Evolutionary conservation across 1,140 invertebrate species (phyloP).

Genomic region (Parasteatoda tepidariorum): DNA sequence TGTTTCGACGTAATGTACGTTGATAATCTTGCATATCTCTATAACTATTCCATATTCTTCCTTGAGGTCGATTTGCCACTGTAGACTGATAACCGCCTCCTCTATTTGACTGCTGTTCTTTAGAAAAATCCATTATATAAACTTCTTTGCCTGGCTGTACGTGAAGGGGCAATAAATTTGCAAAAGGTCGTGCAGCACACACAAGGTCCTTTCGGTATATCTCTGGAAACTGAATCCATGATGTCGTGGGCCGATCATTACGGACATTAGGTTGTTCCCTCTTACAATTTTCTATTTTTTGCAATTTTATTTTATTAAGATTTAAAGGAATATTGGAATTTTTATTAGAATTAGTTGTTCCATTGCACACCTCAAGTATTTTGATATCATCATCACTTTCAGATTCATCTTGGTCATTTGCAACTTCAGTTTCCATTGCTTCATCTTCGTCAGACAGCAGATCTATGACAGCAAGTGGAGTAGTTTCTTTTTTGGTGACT

Average conservation of each 20-base stretch:
- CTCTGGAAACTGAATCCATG: constrained; percentile 12
- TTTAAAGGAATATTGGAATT: not conserved
- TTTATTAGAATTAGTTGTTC: not conserved
- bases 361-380: not conserved
- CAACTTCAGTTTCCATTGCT: not conserved
- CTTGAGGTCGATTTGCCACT: too few species aligned
- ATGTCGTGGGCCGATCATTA: not conserved
- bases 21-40: constrained; percentile 38
- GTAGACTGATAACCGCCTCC: not conserved
- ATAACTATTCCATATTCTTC: constrained; percentile 47
- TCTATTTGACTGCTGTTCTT: not conserved
- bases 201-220: constrained; percentile 6
- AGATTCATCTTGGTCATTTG: not conserved
- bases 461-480: constrained; percentile 33
- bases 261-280: not conserved
- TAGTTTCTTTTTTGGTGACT: constrained; percentile 36
- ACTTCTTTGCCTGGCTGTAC: constrained; percentile 33
- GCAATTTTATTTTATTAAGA: not conserved
- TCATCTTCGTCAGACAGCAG: constrained; percentile 31
- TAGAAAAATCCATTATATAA: constrained; percentile 12
- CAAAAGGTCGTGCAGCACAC: not conserved
- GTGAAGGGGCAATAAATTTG: not conserved
- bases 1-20: too few species aligned
- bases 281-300: constrained; percentile 5
- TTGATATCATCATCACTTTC: constrained; percentile 35